phyloP scores from a whole-genome alignment of 1,140 invertebrate species.

The Platyscapa corneri region DNA sequence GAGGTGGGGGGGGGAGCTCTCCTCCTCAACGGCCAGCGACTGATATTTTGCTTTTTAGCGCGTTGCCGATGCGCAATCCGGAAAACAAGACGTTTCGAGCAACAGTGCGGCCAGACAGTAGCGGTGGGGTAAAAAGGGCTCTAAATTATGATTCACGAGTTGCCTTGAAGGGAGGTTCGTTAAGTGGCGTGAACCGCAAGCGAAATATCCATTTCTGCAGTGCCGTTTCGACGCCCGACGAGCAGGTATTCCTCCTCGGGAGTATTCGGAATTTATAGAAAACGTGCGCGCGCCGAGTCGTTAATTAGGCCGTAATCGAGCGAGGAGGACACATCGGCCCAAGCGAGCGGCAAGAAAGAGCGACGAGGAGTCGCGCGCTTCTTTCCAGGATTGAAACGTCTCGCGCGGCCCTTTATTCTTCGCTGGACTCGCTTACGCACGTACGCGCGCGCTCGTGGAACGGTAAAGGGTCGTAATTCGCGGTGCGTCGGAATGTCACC shows the following conservation, averaged over 20 bases:
- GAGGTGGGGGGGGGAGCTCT: no score
- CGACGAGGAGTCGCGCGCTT: neutral
- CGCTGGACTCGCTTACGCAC: neutral
- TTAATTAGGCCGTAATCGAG: slow-evolving; percentile 51
- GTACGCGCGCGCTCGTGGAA: neutral
- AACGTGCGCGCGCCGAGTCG: slow-evolving; percentile 13
- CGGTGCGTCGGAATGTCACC: slow-evolving; percentile 57
- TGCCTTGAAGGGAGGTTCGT: neutral
- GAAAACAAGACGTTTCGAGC: no score
- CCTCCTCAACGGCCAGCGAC: no score
- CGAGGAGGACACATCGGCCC: neutral
- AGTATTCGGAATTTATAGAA: slow-evolving; percentile 42
- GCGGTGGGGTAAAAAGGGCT: neutral
- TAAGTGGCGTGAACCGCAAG: neutral
- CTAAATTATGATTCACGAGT: neutral
- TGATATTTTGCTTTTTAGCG: neutral
- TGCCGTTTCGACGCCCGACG: neutral
- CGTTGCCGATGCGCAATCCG: neutral
- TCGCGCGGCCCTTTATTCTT: neutral
- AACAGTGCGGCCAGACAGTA: no score
- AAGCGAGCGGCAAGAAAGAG: neutral
- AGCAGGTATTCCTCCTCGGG: neutral
- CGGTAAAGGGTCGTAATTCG: slow-evolving; percentile 39
- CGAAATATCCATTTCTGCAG: slow-evolving; percentile 17
- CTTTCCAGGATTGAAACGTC: slow-evolving; percentile 39